Conservation (phyloP, 2,113 vertebrate species). For the Crocuta crocuta region DNA sequence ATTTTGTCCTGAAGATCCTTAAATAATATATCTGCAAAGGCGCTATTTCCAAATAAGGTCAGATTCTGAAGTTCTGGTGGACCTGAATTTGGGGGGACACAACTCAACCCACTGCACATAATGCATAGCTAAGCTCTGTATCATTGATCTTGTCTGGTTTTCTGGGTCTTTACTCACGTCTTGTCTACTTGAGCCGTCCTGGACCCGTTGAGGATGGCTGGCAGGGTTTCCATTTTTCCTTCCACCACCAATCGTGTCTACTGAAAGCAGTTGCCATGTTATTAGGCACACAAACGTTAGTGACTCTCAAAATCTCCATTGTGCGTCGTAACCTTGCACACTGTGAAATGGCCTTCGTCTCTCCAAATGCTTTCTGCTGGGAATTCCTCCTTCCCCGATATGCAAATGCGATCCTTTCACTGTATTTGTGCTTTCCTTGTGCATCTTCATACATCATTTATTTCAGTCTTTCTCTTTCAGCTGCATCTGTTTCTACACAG, state of each 20-base stretch:
- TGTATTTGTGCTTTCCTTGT: background rate
- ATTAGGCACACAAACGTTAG: background rate
- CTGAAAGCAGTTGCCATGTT: background rate
- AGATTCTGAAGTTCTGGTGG: background rate
- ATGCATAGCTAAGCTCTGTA: background rate
- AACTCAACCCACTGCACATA: background rate
- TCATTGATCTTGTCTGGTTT: background rate
- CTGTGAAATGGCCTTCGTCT: background rate
- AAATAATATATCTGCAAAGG: background rate
- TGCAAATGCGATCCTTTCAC: background rate
- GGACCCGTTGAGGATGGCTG: too few species aligned
- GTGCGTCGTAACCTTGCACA: too few species aligned
- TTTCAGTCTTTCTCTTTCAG: background rate
- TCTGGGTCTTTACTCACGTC: background rate
- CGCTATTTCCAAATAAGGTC: background rate
- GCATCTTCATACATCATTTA: background rate
- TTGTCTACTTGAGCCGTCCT: background rate
- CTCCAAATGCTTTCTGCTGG: background rate
- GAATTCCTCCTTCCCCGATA: background rate
- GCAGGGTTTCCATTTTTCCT: background rate
- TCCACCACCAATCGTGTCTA: background rate
- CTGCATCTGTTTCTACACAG: background rate
- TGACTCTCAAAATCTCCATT: background rate
- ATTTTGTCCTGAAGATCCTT: background rate
- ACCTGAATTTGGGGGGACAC: background rate